Percentiles rank a stretch among this genome's conserved stretches.
Conservation (phyloP, 2,113 vertebrate genomes). For the Oxyruncus cristatus region DNA sequence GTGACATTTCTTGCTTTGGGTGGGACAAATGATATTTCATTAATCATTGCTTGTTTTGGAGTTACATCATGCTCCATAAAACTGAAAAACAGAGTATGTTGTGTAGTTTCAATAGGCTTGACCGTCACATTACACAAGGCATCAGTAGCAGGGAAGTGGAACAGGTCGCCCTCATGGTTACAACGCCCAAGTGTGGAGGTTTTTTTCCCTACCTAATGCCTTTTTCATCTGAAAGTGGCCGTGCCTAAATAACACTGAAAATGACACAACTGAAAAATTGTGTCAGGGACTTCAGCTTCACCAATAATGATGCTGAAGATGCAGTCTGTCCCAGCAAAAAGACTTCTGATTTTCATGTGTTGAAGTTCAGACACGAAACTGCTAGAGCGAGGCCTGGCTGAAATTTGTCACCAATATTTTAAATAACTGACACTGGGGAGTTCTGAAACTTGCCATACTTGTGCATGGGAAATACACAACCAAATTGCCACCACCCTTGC, state of each 20-base stretch:
- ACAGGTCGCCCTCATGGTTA: background rate
- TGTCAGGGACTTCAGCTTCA: background rate
- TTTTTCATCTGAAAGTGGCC: background rate
- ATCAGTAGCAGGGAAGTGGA: background rate
- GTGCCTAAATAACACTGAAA: background rate
- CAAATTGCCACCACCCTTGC: background rate
- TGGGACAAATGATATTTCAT: constrained; percentile 9
- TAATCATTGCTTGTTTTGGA: constrained; percentile 51
- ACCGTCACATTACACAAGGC: background rate
- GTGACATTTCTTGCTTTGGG: constrained; percentile 32
- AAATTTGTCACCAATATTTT: background rate
- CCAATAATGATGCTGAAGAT: background rate
- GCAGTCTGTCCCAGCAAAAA: background rate
- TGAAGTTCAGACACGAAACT: background rate
- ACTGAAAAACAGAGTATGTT: constrained; percentile 12
- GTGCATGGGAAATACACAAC: background rate
- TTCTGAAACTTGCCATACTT: background rate
- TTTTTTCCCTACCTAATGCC: background rate
- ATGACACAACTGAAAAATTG: background rate
- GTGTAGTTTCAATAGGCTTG: background rate
- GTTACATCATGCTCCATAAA: constrained; percentile 32
- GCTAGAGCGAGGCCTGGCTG: background rate
- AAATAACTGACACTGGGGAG: background rate
- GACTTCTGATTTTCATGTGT: background rate
- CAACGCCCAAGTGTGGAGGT: background rate